Conservation (phyloP, 2,888 invertebrate genomes). For the Phortica okadai region DNA sequence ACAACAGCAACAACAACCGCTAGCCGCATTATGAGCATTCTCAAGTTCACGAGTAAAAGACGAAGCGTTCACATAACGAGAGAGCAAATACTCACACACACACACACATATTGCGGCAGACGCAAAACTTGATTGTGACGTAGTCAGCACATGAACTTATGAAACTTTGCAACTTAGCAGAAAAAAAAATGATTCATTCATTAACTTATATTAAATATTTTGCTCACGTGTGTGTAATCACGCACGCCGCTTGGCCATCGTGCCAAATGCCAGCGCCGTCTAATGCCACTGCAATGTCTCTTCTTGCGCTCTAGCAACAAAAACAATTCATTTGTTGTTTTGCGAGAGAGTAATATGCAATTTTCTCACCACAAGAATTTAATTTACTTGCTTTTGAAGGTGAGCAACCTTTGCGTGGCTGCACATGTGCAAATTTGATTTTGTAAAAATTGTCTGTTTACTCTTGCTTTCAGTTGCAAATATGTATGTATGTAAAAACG, state of each 20-base stretch:
- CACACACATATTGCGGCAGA: no score
- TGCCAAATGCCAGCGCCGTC: neutral
- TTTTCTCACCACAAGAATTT: neutral
- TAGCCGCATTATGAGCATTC: neutral
- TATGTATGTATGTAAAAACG: no score
- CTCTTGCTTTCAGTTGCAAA: no score
- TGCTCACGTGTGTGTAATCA: conserved; percentile 19
- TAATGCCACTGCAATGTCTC: no score
- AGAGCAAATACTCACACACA: conserved; percentile 2
- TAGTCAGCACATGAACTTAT: conserved; percentile 11
- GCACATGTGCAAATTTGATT: neutral
- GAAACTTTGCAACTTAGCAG: conserved; percentile 10
- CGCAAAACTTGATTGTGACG: conserved; percentile 14
- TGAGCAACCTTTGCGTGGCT: neutral
- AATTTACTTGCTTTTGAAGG: neutral
- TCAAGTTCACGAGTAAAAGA: conserved; percentile 26
- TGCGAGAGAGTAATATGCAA: neutral
- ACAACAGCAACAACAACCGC: neutral
- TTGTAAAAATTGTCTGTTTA: neutral
- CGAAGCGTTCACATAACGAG: neutral
- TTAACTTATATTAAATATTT: neutral
- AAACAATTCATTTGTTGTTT: neutral
- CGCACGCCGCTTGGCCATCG: conserved; percentile 18
- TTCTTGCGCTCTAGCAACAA: neutral
- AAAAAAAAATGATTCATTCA: conserved; percentile 22